phyloP scores from a whole-genome alignment of 2,888 invertebrate genomes.

The Ectropis crepuscularia region DNA sequence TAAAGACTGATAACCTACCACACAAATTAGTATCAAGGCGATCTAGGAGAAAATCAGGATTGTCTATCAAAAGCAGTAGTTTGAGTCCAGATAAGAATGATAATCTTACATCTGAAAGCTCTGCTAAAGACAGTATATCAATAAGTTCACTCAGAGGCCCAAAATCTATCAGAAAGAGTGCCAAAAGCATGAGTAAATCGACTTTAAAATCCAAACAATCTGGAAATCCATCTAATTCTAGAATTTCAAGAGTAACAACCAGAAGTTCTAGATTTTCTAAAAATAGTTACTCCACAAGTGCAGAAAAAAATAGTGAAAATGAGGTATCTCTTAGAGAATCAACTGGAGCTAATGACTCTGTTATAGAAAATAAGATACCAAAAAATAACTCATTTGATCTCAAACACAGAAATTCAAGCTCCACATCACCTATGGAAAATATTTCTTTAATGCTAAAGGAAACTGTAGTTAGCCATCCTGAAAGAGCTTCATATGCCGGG shows the following conservation, averaged over 20 bases:
- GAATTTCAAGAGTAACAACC: slow-evolving; percentile 14
- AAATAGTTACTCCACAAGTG: slow-evolving; percentile 14
- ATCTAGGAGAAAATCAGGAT: slow-evolving; percentile 2
- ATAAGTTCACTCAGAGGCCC: slow-evolving; percentile 23
- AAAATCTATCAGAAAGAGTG: slow-evolving; percentile 18
- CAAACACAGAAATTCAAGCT: slow-evolving; percentile 3
- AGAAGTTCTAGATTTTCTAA: slow-evolving; percentile 21
- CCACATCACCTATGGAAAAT: slow-evolving; percentile 44
- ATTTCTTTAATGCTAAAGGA: slow-evolving; percentile 44
- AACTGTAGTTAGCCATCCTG: slow-evolving; percentile 14
- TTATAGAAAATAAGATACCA: slow-evolving; percentile 6
- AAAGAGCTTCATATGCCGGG: slow-evolving; percentile 36
- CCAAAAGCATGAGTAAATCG: slow-evolving; percentile 3
- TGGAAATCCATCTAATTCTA: slow-evolving; percentile 12
- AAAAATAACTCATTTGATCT: background rate
- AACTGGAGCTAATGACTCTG: background rate
- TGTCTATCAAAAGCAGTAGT: slow-evolving; percentile 10
- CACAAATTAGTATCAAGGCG: background rate
- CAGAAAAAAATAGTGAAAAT: slow-evolving; percentile 23
- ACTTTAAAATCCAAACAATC: background rate
- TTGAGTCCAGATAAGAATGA: slow-evolving; percentile 2
- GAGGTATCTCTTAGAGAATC: slow-evolving; percentile 20
- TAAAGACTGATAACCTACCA: slow-evolving; percentile 1
- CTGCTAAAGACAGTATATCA: slow-evolving; percentile 13
- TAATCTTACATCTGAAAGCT: slow-evolving; percentile 4